Conservation (phyloP, 2,797 vertebrate genomes). For the Psittacula echo region DNA sequence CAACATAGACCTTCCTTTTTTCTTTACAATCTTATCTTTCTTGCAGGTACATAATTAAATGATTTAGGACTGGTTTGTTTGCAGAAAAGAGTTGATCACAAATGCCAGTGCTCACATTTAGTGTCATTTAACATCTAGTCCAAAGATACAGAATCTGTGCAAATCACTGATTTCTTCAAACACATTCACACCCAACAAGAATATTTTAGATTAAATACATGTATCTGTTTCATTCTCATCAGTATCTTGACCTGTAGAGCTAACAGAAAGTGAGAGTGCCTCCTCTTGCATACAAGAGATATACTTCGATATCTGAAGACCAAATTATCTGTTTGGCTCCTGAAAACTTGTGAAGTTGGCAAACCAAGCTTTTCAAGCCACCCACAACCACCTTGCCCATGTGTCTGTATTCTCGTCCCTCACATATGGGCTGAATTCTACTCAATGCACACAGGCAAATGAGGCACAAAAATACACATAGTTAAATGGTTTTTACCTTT, state of each 20-base stretch:
- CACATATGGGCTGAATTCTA: neutral
- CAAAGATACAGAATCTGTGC: neutral
- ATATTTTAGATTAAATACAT: neutral
- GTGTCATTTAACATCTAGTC: neutral
- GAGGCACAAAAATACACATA: neutral
- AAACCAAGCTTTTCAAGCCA: constrained; percentile 16
- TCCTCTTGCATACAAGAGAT: neutral
- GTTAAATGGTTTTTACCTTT: neutral
- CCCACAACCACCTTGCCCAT: neutral
- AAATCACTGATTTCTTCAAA: neutral
- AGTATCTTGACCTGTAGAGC: neutral
- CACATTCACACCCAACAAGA: neutral
- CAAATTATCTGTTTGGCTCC: neutral
- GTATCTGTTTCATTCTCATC: neutral
- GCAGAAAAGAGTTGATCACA: neutral
- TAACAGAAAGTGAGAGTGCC: neutral
- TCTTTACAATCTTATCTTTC: neutral
- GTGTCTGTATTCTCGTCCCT: neutral
- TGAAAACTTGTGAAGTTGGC: neutral
- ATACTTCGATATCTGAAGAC: neutral
- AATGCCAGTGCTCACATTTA: neutral
- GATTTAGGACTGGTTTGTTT: neutral
- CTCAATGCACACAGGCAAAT: neutral
- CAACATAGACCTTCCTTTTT: rapidly evolving
- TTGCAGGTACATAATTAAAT: neutral